phyloP scores from a whole-genome alignment of 2,888 invertebrate genomes.

The Orchesella flavescens region DNA sequence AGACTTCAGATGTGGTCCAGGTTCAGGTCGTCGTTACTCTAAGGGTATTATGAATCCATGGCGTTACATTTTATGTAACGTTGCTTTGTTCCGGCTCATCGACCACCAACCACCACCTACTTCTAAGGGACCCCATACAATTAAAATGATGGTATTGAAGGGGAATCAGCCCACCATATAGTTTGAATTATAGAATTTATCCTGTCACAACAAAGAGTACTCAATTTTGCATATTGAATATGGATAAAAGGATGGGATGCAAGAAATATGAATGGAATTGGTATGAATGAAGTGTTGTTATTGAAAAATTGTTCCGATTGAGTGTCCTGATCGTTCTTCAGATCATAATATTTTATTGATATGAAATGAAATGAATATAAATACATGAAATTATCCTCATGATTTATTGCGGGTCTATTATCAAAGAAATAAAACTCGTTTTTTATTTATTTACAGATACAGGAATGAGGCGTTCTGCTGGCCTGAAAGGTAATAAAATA shows the following conservation, averaged over 20 bases:
- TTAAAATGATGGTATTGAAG: no score
- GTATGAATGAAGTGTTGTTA: no score
- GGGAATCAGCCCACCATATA: not conserved
- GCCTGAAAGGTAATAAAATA: conserved; percentile 84
- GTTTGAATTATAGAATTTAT: no score
- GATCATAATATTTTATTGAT: conserved; percentile 50
- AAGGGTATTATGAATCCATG: no score
- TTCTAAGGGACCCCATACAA: not conserved
- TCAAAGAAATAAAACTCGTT: conserved; percentile 27
- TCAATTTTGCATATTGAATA: no score
- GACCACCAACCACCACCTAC: conserved; percentile 39
- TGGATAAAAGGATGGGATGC: no score
- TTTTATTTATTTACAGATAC: conserved; percentile 81
- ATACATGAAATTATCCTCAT: conserved; percentile 18
- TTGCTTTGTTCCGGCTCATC: conserved; percentile 46
- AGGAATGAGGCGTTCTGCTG: conserved; percentile 90
- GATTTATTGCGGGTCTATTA: conserved; percentile 50
- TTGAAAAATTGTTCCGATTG: not conserved
- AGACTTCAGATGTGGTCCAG: no score
- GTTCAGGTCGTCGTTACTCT: no score
- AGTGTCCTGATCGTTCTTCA: conserved; percentile 2
- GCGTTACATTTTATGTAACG: no score
- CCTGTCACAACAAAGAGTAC: no score
- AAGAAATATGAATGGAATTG: no score
- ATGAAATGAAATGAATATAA: conserved; percentile 26